Conservation (phyloP, 2,888 invertebrate genomes). For the Pelosia muscerda region DNA sequence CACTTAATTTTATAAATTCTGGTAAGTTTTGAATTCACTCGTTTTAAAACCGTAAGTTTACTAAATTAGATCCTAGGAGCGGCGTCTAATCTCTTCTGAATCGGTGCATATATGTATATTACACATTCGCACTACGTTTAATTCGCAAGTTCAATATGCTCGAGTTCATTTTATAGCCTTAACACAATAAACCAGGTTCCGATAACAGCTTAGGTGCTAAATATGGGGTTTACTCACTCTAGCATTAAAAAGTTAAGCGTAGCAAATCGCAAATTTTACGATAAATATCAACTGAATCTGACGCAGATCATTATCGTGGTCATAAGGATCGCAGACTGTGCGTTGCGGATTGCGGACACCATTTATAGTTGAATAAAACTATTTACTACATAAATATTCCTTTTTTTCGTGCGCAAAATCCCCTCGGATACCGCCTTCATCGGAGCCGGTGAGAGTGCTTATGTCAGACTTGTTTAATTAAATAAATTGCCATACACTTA, state of each 20-base stretch:
- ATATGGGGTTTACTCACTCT: conserved; percentile 20
- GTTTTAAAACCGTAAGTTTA: neutral
- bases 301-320: conserved; percentile 41
- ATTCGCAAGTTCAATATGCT: conserved; percentile 5
- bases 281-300: conserved; percentile 45
- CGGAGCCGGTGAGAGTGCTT: no score
- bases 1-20: no score
- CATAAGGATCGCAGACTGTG: conserved; percentile 29
- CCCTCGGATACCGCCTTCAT: no score
- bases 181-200: conserved; percentile 22
- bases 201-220: conserved; percentile 20
- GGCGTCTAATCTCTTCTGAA: no score
- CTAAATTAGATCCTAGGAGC: neutral
- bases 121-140: neutral
- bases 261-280: conserved; percentile 45
- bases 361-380: neutral
- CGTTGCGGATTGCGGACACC: conserved; percentile 8
- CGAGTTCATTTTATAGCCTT: conserved; percentile 15
- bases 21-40: no score
- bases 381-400: neutral
- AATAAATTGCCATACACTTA: no score
- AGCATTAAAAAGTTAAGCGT: conserved; percentile 33
- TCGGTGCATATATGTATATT: neutral
- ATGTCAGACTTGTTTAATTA: no score
- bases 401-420: no score